Conservation (phyloP, 2,113 vertebrate species). For the Drymodes brunneopygia region DNA sequence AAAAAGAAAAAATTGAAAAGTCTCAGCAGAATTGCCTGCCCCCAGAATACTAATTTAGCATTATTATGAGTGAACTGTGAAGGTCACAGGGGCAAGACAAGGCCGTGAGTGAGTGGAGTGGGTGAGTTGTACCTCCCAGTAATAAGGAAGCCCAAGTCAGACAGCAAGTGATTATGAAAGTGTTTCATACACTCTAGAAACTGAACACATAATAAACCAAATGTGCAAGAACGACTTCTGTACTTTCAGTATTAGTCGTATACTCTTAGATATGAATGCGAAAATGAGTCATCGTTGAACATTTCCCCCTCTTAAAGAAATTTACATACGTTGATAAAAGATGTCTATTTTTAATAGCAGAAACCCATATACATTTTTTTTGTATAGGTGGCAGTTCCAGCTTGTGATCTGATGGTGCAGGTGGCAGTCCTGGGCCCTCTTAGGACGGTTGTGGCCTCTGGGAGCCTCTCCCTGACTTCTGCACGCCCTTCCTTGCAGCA, state of each 20-base stretch:
- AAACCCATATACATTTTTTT: not conserved
- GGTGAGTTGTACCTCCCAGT: not conserved
- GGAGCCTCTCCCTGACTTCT: not conserved
- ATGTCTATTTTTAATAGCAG: constrained; percentile 34
- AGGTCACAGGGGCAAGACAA: not conserved
- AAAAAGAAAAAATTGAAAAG: not conserved
- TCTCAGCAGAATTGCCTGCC: not conserved
- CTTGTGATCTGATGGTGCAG: not conserved
- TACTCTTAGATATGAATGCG: constrained; percentile 11
- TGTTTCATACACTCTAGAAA: not conserved
- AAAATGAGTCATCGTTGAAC: constrained; percentile 44
- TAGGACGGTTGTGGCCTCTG: too few species aligned
- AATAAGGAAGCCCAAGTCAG: constrained; percentile 17
- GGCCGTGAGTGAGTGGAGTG: not conserved
- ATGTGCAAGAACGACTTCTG: not conserved
- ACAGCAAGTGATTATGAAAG: constrained; percentile 16
- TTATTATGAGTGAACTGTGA: not conserved
- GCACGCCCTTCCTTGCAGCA: not conserved
- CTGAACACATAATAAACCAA: not conserved
- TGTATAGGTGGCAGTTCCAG: not conserved
- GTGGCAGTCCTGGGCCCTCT: not conserved
- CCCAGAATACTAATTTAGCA: not conserved
- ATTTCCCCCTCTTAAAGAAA: not conserved
- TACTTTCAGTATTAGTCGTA: not conserved
- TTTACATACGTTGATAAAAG: constrained; percentile 35